Evolutionary conservation across 1,140 invertebrate genomes (phyloP).

Genomic region (Hetaerina americana): DNA sequence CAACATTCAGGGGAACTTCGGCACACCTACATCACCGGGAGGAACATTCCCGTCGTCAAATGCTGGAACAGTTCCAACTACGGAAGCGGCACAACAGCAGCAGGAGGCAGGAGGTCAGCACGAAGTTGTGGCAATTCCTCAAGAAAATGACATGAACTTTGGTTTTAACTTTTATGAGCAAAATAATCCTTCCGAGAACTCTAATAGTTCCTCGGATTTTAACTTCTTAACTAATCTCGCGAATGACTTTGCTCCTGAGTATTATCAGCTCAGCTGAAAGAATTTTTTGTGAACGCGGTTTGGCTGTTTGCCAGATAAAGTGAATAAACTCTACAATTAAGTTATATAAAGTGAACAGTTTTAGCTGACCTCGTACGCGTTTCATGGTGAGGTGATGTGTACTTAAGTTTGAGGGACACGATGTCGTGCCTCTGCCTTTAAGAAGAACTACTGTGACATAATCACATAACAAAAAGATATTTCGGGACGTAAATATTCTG

Average conservation of each 20-base stretch:
- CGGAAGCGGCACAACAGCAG: constrained; percentile 31
- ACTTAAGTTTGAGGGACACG: no score
- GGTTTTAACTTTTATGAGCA: constrained; percentile 18
- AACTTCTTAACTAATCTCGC: constrained; percentile 82
- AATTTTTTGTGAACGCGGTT: not conserved
- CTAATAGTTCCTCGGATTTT: constrained; percentile 80
- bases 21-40: not conserved
- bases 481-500: no score
- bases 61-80: constrained; percentile 23
- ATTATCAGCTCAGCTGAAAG: constrained; percentile 64
- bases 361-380: no score
- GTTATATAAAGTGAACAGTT: no score
- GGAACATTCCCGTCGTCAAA: no score
- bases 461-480: no score
- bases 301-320: no score
- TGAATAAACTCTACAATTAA: no score
- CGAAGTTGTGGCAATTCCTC: constrained; percentile 9
- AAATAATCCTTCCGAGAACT: constrained; percentile 47
- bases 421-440: no score
- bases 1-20: not conserved
- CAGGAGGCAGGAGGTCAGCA: constrained; percentile 24
- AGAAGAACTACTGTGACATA: no score
- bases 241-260: constrained; percentile 82
- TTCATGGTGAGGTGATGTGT: no score
- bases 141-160: constrained; percentile 20